Evolutionary conservation across 2,113 vertebrate species (phyloP), one percentile per base, ranked within the genome.

Genomic region (Eulemur rufifrons): DNA sequence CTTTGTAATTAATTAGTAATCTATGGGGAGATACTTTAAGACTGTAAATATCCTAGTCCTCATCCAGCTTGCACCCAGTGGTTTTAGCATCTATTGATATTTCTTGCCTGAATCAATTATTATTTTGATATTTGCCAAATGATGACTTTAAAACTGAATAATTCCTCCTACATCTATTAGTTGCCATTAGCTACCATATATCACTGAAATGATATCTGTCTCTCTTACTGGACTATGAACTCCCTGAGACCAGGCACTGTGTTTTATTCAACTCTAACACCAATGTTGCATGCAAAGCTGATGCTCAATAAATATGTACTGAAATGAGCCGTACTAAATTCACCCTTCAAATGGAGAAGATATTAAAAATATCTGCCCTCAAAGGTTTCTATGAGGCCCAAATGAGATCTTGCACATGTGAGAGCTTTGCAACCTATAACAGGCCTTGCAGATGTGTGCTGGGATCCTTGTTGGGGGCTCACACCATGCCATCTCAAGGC

Each of bases 111-210:
- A 74, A 91, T 96, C 74, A 63, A 81, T 92, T 50, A 74, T 34
- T 76, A 66, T 82, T 96, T 95, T 78, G 85, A 81, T 81, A 93
- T 86, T 90, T 76, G 37, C 52, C 81, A 85, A 94, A 45, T 81
- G 23, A 71, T 89, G 18, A 92, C 69, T 89, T 95, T 89, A 77
- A 76, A 66, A 86, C 15, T 42, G 25, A 95, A 63, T 74, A 80
- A 63, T 89, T 87, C 42, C 80, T 93, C 39, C 37, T 66, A 2
- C 14, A 27, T 9, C 0, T 39, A 23, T 93, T 76, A 27, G 32
- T 83, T 92, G 68, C 8, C 34, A 61, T 82, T 78, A 25, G 25
- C 61, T 74, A 61, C 64, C 4, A 66, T 25, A 89, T 18, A 82
- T 71, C 15, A 64, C 3, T 25, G 69, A 86, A 69, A n/a, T 87